These are phyloP conservation scores for Buphagus erythrorhynchus DNA, from an alignment of 2,797 vertebrate species.

Conservation along the genomic window DNA sequence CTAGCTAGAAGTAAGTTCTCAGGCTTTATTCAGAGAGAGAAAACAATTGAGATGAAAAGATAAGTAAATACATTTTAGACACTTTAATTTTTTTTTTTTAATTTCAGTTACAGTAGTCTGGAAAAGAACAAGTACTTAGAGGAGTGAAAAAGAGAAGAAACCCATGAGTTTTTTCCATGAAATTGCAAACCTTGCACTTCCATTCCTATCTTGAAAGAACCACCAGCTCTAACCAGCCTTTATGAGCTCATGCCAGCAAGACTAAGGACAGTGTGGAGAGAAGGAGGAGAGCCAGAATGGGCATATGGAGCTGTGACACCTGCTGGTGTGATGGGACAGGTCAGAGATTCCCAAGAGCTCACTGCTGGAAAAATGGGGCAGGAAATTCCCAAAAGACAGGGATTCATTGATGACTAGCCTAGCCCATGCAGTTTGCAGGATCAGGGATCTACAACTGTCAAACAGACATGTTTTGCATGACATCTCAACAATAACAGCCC, in stretches of 20 bases:
- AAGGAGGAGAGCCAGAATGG: not conserved
- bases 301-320: not conserved
- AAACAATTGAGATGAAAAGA: constrained; percentile 46
- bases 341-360: not conserved
- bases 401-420: not conserved
- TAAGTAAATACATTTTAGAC: constrained; percentile 33
- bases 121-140: not conserved
- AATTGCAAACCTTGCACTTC: not conserved
- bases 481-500: not conserved
- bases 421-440: constrained; percentile 34
- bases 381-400: not conserved
- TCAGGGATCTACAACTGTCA: not conserved
- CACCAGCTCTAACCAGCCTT: not conserved
- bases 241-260: not conserved
- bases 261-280: not conserved
- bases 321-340: not conserved
- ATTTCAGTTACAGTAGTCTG: not conserved
- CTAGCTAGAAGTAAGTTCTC: constrained; percentile 98
- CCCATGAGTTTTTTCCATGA: not conserved
- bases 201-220: constrained; percentile 13
- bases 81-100: not conserved
- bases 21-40: constrained; percentile 83
- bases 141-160: not conserved
- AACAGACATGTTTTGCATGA: not conserved
- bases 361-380: not conserved